Evolutionary conservation across 2,888 invertebrate species (phyloP).

Genomic region (Chromoteleia sp.): DNA sequence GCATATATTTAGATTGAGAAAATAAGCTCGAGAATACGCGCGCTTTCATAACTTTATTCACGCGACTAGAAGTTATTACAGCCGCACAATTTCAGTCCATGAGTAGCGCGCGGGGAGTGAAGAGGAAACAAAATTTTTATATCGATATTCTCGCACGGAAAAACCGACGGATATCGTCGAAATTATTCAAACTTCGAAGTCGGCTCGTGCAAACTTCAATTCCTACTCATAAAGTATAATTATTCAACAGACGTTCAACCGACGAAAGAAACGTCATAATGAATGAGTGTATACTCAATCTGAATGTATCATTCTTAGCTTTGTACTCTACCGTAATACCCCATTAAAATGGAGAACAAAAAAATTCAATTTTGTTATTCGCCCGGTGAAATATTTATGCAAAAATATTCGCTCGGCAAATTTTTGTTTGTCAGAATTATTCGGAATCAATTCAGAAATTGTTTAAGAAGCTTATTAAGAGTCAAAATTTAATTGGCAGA

Average conservation of each 20-base stretch:
- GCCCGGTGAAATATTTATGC: not conserved
- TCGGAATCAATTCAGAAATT: too few relatives aligned
- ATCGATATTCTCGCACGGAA: conserved; percentile 22
- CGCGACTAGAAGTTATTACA: conserved; percentile 29
- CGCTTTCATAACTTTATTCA: conserved; percentile 33
- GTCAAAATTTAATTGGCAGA: too few relatives aligned
- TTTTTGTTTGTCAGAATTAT: not conserved
- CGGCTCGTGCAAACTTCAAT: conserved; percentile 13
- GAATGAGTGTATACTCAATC: conserved; percentile 10
- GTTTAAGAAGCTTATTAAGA: too few relatives aligned
- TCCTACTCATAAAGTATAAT: conserved; percentile 21
- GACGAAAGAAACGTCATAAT: conserved; percentile 13
- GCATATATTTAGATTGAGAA: conserved; percentile 41
- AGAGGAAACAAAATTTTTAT: conserved; percentile 13
- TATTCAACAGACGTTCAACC: conserved; percentile 15
- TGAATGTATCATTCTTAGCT: conserved; percentile 14
- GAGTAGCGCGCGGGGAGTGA: not conserved
- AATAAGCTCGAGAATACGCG: conserved; percentile 21
- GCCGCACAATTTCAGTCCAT: conserved; percentile 15
- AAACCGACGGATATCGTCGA: conserved; percentile 3
- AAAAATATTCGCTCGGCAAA: not conserved
- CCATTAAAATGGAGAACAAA: not conserved
- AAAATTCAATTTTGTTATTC: conserved; percentile 12
- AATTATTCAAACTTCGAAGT: conserved; percentile 39
- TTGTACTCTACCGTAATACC: conserved; percentile 3